Evolutionary conservation across 2,797 vertebrate species (phyloP), one percentile per base, ranked within the genome.

Genomic region (Scolopax rusticola): DNA sequence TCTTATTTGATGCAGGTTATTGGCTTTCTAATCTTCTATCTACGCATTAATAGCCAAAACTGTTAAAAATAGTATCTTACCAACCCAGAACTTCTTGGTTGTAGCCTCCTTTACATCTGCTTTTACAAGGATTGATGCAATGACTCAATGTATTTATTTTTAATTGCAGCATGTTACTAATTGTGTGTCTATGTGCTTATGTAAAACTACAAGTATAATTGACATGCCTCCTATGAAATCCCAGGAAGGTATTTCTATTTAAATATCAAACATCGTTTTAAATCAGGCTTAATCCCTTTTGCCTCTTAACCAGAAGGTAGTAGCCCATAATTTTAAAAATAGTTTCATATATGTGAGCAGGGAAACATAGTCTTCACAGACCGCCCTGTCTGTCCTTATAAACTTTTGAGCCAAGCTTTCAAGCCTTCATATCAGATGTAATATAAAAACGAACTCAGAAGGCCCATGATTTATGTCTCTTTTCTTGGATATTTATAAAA

Each of bases 241-340:
- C 30, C 64, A 94, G 33, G 45, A 83, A 90, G 30, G 32, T 41
- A 82, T 89, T 96, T 93, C 43, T 90, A 67, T 84, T 95, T 68
- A 89, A 89, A 89, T 94, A 87, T 75, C 69, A 88, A 80, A 68
- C 59, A 68, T 30, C 61, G 53, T 92, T 96, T 95, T 59, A 87
- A 90, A 92, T 91, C 50, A 87, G 41, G 16, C 33, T 79, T 85
- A 93, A 93, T 93, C 74, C 68, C 41, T 79, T 89, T 82, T 88
- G 64, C 30, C 45, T 90, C 84, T 95, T 93, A 84, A 84, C 28
- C 70, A 92, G 67, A 74, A 38, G 64, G 24, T 40, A 83, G 18
- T 70, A 93, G 40, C 36, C 67, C 25, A 41, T 96, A 30, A 79
- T 92, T 97, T 91, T 36, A 64, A 84, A 95, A 95, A 89, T 20